Percentiles rank a stretch among this genome's conserved stretches.
phyloP scores from a whole-genome alignment of 2,888 invertebrate genomes.

The Apamea sordens region DNA sequence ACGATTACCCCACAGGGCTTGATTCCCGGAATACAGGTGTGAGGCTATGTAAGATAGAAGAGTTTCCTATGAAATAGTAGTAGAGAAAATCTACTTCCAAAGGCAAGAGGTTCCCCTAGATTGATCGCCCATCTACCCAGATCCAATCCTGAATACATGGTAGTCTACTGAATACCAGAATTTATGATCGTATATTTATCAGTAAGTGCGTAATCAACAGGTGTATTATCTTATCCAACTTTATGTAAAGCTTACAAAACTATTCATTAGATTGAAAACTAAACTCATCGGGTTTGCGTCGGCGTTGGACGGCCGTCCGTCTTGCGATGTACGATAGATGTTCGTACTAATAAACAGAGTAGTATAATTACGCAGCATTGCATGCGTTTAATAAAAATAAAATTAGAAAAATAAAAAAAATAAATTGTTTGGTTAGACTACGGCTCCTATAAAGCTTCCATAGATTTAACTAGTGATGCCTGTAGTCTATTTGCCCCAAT shows the following conservation, averaged over 20 bases:
- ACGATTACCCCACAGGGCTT: too few relatives aligned
- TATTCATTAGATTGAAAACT: conserved; percentile 56
- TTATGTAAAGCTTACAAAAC: conserved; percentile 60
- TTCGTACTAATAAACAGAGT: conserved; percentile 51
- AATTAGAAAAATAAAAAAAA: conserved; percentile 32
- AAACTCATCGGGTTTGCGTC: conserved; percentile 39
- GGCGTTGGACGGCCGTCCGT: conserved; percentile 47
- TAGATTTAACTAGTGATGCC: not conserved
- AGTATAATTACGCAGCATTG: conserved; percentile 13
- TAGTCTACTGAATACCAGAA: conserved; percentile 43
- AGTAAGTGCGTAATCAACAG: conserved; percentile 52
- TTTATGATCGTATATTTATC: conserved; percentile 43
- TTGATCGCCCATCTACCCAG: not conserved
- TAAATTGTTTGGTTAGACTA: not conserved
- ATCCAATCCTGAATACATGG: conserved; percentile 1
- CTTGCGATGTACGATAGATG: conserved; percentile 45
- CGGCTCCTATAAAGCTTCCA: not conserved
- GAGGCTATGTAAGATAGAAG: too few relatives aligned
- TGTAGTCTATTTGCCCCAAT: too few relatives aligned
- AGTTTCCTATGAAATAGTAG: not conserved
- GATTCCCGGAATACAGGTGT: too few relatives aligned
- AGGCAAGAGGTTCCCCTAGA: not conserved
- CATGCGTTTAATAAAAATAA: conserved; percentile 47
- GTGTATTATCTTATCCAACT: conserved; percentile 60
- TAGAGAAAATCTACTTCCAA: not conserved